A percentile compares a stretch with the other conserved stretches of the same genome.
These are phyloP conservation scores for Dendrocincla fuliginosa DNA, from an alignment of 2,797 vertebrate genomes.

Conservation along the genomic window DNA sequence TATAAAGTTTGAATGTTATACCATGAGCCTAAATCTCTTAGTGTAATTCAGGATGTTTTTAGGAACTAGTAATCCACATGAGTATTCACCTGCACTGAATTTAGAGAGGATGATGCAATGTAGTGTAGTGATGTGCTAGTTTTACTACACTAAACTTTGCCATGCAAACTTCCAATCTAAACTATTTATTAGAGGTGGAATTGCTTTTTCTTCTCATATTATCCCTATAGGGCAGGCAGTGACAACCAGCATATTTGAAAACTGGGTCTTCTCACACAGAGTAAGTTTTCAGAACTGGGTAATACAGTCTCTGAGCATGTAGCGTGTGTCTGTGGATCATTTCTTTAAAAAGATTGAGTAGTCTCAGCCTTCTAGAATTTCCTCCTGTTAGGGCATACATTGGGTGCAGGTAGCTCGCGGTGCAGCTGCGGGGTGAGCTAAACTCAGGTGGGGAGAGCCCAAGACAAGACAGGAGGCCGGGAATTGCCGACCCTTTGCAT, in stretches of 20 bases:
- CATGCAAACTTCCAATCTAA: background rate
- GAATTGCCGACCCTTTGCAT: accelerated
- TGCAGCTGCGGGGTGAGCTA: background rate
- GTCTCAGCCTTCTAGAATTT: background rate
- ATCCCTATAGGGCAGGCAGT: background rate
- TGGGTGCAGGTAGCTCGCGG: accelerated
- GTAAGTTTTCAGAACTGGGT: background rate
- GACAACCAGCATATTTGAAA: background rate
- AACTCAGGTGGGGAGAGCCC: background rate
- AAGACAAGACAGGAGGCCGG: accelerated
- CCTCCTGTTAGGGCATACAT: background rate
- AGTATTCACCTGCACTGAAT: background rate
- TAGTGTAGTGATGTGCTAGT: background rate
- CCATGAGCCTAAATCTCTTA: background rate
- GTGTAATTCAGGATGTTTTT: background rate
- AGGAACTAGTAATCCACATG: background rate
- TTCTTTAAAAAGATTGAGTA: background rate
- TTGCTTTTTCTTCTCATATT: background rate
- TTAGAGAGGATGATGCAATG: background rate
- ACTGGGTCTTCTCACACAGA: background rate
- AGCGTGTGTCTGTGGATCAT: background rate
- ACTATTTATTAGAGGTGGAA: background rate
- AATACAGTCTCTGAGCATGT: background rate
- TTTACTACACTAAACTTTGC: background rate
- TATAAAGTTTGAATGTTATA: background rate